phyloP scores from a whole-genome alignment of 1,140 invertebrate genomes.

The Leptopilina boulardi region DNA sequence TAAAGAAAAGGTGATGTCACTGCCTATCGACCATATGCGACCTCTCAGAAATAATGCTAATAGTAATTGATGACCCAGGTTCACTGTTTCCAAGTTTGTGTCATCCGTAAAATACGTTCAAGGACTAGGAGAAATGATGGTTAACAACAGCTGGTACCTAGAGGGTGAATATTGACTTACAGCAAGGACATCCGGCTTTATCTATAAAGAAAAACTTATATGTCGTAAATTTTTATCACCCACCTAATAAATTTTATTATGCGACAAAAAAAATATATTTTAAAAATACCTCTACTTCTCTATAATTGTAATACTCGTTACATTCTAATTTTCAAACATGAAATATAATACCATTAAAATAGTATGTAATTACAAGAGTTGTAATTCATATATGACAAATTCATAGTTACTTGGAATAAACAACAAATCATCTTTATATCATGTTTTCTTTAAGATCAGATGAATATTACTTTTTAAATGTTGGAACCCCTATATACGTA shows the following conservation, averaged over 20 bases:
- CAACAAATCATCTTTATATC: not conserved
- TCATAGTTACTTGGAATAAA: not conserved
- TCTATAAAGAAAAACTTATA: constrained; percentile 45
- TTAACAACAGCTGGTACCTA: constrained; percentile 62
- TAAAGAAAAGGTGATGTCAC: constrained; percentile 64
- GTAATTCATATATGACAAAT: not conserved
- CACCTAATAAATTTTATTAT: not conserved
- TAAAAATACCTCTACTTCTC: no score
- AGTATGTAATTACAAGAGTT: not conserved
- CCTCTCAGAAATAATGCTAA: constrained; percentile 69
- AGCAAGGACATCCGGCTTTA: constrained; percentile 61
- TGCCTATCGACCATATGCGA: constrained; percentile 69
- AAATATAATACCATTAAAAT: no score
- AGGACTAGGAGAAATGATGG: constrained; percentile 51
- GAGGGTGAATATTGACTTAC: constrained; percentile 63
- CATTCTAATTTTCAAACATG: no score
- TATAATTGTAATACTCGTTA: no score
- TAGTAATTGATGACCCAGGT: constrained; percentile 70
- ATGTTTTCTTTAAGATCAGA: not conserved
- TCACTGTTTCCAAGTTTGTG: constrained; percentile 63
- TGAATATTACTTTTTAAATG: not conserved
- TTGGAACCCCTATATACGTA: constrained; percentile 24
- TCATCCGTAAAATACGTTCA: constrained; percentile 65
- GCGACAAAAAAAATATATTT: not conserved
- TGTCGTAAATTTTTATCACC: constrained; percentile 21